A percentile compares a stretch with the other conserved stretches of the same genome.
Conservation (phyloP, 2,113 vertebrate genomes). For the Eretmochelys imbricata region DNA sequence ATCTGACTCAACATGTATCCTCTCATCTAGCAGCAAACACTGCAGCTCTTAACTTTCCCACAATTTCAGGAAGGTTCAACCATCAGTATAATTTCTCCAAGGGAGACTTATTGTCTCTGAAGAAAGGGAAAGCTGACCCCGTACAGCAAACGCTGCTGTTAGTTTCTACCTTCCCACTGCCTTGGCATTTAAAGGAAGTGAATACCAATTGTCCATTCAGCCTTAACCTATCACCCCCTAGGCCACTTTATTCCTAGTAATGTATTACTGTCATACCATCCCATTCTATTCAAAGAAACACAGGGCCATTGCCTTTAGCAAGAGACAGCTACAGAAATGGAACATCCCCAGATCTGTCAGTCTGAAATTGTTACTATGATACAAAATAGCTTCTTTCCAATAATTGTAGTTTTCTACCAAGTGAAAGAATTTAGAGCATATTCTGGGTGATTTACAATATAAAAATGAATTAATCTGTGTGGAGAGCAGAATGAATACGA, state of each 20-base stretch:
- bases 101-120: neutral
- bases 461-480: neutral
- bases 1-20: neutral
- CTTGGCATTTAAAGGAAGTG: neutral
- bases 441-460: neutral
- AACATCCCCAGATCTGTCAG: neutral
- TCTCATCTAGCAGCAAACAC: neutral
- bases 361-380: neutral
- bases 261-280: no score
- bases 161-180: neutral
- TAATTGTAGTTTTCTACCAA: no score
- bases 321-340: neutral
- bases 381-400: neutral
- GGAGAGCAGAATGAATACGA: neutral
- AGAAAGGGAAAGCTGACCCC: neutral
- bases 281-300: neutral
- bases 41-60: neutral
- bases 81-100: neutral
- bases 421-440: no score
- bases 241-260: neutral
- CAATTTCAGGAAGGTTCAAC: neutral
- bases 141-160: neutral
- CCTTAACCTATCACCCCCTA: neutral
- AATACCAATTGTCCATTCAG: neutral
- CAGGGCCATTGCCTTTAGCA: neutral